Base-by-base conservation (phyloP, 2,113 vertebrate genomes). In the Melanotaenia duboulayi region DNA sequence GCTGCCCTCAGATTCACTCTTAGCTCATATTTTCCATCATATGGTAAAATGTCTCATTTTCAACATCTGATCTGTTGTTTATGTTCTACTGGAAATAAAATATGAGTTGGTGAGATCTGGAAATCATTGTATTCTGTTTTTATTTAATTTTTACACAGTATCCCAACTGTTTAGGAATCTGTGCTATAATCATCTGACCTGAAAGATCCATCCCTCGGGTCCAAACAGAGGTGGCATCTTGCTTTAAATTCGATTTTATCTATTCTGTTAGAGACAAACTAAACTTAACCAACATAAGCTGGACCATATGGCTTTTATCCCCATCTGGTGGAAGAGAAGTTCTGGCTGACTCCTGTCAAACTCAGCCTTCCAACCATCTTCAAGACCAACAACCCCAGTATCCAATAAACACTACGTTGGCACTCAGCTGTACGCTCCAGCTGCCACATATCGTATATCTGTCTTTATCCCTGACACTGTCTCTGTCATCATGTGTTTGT, bases 171-270 rank as follows among this genome's bases (percentile, higher is more conserved):
- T 28, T 4, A 28, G 28, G 28, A 6, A 49, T 54, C 32, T 49
- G 5, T 24, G 17, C 49, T 35, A 7, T 9, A 1, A 8, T 35
- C 5, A 3, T 35, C 24, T 46, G 39, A 61, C 51, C 44, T 61
- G 69, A 60, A 67, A 56, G 37, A 23, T 66, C 72, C 22, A 7
- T 28, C 1, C 32, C 32, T 35, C 32, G 4, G 32, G 32, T 5
- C 32, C 32, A 35, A 55, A 60, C 65, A 40, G 77, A 91, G 81
- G 84, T 83, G 82, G 79, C 82, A 3, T 19, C 44, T 78, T 70
- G 62, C 62, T 81, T 71, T 65, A 58, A 77, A 64, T 70, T 83
- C 71, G 85, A 62, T 84, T 83, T 84, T 81, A 61, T 89, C 79
- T 70, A 22, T 66, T 60, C 56, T 71, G 65, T 69, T 55, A 44